A percentile compares a stretch with the other conserved stretches of the same genome.
Conservation (phyloP, 1,140 invertebrate species). For the Mercenaria mercenaria region DNA sequence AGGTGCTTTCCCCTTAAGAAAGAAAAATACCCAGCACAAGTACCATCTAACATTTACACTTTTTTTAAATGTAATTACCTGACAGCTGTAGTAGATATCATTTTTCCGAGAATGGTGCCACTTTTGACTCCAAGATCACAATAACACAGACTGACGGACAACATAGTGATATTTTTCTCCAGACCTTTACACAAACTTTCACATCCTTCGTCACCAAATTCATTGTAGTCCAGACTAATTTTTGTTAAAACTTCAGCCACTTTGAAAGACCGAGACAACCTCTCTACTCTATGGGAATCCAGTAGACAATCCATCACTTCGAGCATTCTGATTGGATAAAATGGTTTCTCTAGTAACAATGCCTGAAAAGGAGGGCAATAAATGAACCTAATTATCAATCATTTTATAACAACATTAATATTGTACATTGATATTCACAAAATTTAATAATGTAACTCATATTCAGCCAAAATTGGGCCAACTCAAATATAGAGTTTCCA, state of each 20-base stretch:
- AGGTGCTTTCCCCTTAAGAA: too few species aligned
- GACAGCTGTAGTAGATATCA: conserved; percentile 83
- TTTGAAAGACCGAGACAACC: conserved; percentile 79
- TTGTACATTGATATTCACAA: too few species aligned
- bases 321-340: conserved; percentile 78
- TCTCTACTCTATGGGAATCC: conserved; percentile 75
- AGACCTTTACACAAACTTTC: conserved; percentile 82
- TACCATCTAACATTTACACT: too few species aligned
- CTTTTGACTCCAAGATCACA: conserved; percentile 78
- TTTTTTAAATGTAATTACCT: conserved; percentile 73
- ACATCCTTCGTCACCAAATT: conserved; percentile 85
- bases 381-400: too few species aligned
- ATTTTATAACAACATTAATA: too few species aligned
- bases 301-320: conserved; percentile 83
- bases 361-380: conserved; percentile 73
- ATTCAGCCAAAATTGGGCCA: too few species aligned
- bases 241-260: conserved; percentile 77
- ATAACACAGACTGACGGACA: conserved; percentile 83
- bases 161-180: conserved; percentile 78
- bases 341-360: conserved; percentile 80
- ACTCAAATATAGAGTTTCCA: too few species aligned
- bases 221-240: conserved; percentile 84
- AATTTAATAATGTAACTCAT: too few species aligned
- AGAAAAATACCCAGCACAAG: too few species aligned
- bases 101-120: conserved; percentile 78